These are phyloP conservation scores for Cyanoderma ruficeps DNA, from an alignment of 2,113 vertebrate species.

Conservation along the genomic window DNA sequence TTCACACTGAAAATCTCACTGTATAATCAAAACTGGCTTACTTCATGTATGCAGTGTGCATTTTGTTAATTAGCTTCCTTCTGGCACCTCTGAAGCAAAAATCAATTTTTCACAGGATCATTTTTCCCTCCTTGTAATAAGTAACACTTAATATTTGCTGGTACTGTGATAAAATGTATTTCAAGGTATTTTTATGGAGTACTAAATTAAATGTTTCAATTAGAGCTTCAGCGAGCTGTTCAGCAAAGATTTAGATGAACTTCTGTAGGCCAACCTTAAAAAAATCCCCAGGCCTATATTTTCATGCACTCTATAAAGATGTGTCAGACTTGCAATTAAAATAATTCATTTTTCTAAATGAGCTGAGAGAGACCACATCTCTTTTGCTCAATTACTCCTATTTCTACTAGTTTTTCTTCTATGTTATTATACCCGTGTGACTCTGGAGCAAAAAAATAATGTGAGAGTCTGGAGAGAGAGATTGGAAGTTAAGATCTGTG, in stretches of 20 bases:
- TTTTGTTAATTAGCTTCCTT: conserved; percentile 51
- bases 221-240: conserved; percentile 37
- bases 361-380: conserved; percentile 26
- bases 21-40: conserved; percentile 8
- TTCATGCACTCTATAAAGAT: conserved; percentile 14
- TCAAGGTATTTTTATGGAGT: conserved; percentile 24
- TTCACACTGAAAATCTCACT: not conserved
- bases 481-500: not conserved
- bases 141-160: conserved; percentile 49
- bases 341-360: conserved; percentile 41
- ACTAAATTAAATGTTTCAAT: conserved; percentile 65
- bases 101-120: conserved; percentile 30
- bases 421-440: not conserved
- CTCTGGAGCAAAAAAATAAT: not conserved
- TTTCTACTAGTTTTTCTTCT: conserved; percentile 7
- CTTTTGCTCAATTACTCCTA: conserved; percentile 46
- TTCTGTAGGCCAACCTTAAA: conserved; percentile 20
- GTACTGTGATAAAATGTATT: conserved; percentile 34
- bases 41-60: not conserved
- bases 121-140: conserved; percentile 31
- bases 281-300: conserved; percentile 9
- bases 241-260: conserved; percentile 48
- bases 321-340: conserved; percentile 49
- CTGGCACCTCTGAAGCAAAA: conserved; percentile 35
- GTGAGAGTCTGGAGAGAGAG: not conserved